phyloP scores from a whole-genome alignment of 2,113 vertebrate species.

The Tragelaphus buxtoni region DNA sequence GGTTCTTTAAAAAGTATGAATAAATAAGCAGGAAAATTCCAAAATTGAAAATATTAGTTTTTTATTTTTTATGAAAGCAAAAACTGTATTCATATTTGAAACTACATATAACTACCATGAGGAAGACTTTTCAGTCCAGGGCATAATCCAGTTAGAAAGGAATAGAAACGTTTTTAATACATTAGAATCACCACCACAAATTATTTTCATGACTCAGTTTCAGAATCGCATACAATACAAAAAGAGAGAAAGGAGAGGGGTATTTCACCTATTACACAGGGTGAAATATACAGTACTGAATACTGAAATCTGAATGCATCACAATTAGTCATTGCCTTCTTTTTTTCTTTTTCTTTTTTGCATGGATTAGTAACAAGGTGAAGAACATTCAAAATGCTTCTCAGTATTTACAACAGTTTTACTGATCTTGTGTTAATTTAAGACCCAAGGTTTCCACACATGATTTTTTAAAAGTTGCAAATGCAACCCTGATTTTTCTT shows the following conservation, averaged over 20 bases:
- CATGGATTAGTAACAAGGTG: slow-evolving; percentile 98
- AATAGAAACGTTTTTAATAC: slow-evolving; percentile 99
- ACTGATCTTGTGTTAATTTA: slow-evolving; percentile 91
- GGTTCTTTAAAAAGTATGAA: neutral
- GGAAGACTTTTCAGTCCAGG: slow-evolving; percentile 99
- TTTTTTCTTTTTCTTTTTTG: slow-evolving; percentile 78
- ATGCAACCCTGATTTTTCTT: slow-evolving; percentile 87
- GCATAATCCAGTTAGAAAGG: slow-evolving; percentile 99
- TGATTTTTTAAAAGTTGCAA: slow-evolving; percentile 87
- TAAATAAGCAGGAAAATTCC: neutral
- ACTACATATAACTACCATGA: slow-evolving; percentile 99
- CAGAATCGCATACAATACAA: slow-evolving; percentile 99
- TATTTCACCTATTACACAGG: slow-evolving; percentile 88
- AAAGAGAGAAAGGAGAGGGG: slow-evolving; percentile 85
- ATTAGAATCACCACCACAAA: slow-evolving; percentile 99
- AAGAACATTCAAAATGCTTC: slow-evolving; percentile 99
- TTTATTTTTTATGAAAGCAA: slow-evolving; percentile 87
- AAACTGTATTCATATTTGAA: slow-evolving; percentile 99
- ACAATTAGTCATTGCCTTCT: slow-evolving; percentile 84
- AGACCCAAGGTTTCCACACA: slow-evolving; percentile 85
- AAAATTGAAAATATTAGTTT: neutral
- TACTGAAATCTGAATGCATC: slow-evolving; percentile 98
- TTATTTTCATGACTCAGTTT: slow-evolving; percentile 98
- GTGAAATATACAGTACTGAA: slow-evolving; percentile 95
- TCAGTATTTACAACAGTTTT: slow-evolving; percentile 98